Evolutionary conservation across 2,113 vertebrate genomes (phyloP).

Genomic region (Nansenia antarctica): DNA sequence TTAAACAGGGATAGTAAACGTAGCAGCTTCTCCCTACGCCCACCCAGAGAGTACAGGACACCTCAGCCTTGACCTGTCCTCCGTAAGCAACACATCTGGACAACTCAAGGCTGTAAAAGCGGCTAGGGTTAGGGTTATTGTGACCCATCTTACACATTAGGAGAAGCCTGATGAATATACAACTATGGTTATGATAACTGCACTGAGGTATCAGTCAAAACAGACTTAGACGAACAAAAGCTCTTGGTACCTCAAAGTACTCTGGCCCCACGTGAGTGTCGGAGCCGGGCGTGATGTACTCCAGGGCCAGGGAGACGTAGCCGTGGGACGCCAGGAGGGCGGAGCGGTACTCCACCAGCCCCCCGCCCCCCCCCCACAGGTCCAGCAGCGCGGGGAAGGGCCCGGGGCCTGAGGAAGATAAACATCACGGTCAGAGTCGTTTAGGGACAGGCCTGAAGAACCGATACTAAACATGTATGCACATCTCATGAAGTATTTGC

Average conservation of each 20-base stretch:
- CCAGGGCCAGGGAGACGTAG: conserved; percentile 64
- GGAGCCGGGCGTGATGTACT: conserved; percentile 56
- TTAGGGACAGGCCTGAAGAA: neutral
- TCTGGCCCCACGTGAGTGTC: conserved; percentile 36
- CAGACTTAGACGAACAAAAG: neutral
- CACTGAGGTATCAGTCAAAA: neutral
- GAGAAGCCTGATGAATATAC: no score
- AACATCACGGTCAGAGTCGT: neutral
- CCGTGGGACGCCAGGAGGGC: conserved; percentile 73
- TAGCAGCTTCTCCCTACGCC: no score
- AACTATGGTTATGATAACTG: no score
- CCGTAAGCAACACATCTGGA: no score
- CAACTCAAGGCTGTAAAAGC: no score
- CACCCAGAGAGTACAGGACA: no score
- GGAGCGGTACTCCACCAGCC: conserved; percentile 72
- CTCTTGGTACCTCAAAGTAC: conserved; percentile 75
- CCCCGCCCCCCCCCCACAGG: conserved; percentile 74
- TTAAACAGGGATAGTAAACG: no score
- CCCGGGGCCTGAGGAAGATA: conserved; percentile 68
- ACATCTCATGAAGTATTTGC: no score
- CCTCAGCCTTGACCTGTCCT: no score
- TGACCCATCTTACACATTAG: no score
- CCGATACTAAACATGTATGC: neutral
- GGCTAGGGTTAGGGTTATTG: no score
- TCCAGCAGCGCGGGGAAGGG: conserved; percentile 76